Evolutionary conservation across 2,797 vertebrate genomes (phyloP).

Genomic region (Catamblyrhynchus diadema): DNA sequence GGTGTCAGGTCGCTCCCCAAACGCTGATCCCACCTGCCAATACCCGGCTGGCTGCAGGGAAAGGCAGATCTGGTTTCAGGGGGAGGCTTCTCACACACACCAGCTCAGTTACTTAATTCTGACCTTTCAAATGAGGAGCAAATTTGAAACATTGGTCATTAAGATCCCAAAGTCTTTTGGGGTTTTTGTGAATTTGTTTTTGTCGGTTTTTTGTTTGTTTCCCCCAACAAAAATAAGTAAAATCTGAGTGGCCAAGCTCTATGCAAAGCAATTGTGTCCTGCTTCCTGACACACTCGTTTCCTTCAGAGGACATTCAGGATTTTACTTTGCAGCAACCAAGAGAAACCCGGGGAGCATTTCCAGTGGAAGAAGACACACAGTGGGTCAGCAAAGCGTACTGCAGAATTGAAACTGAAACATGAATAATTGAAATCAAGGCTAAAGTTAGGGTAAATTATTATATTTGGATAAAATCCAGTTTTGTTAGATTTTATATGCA

Average conservation of each 20-base stretch:
- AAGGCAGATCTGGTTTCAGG: slow-evolving; percentile 40
- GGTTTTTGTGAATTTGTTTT: neutral
- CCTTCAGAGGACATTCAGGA: neutral
- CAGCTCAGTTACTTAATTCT: slow-evolving; percentile 28
- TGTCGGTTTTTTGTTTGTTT: neutral
- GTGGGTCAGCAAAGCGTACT: neutral
- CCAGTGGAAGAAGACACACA: neutral
- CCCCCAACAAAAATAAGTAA: neutral
- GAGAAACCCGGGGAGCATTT: neutral
- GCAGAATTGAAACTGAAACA: neutral
- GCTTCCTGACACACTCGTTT: neutral
- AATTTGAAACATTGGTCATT: neutral
- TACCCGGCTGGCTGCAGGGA: neutral
- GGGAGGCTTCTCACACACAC: neutral
- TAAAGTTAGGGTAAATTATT: neutral
- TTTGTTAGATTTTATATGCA: neutral
- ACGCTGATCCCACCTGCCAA: slow-evolving; percentile 15
- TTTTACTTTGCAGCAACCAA: neutral
- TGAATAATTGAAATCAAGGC: neutral
- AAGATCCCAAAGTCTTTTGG: neutral
- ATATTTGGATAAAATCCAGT: neutral
- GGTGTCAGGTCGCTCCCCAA: slow-evolving; percentile 29
- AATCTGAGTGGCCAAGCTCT: neutral
- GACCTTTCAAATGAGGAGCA: slow-evolving; percentile 34
- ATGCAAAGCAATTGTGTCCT: neutral